Conservation (phyloP, 1,140 invertebrate species). For the Argopecten irradians region DNA sequence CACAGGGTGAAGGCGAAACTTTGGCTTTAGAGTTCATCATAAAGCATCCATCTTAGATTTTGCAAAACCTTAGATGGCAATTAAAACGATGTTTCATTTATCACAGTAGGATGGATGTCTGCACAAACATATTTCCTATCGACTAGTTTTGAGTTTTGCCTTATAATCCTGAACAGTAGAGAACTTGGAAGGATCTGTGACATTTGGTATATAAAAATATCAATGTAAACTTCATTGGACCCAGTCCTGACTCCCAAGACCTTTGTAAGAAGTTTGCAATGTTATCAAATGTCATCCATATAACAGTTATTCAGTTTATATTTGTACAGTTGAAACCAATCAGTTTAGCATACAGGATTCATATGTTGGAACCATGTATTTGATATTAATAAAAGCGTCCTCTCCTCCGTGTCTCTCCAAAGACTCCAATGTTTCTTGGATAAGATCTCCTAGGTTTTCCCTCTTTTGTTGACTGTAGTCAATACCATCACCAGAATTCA, state of each 20-base stretch:
- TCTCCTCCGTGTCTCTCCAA: constrained; percentile 92
- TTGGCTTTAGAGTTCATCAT: not conserved
- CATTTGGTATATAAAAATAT: not conserved
- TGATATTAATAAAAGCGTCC: constrained; percentile 97
- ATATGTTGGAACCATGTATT: constrained; percentile 97
- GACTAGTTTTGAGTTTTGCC: not conserved
- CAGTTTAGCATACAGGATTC: constrained; percentile 93
- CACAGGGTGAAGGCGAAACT: not conserved
- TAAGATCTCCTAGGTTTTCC: constrained; percentile 89
- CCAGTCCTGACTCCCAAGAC: not conserved
- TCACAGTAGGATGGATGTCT: not conserved
- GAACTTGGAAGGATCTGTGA: not conserved
- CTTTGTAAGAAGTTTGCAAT: not conserved
- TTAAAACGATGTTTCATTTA: not conserved
- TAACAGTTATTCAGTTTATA: not conserved
- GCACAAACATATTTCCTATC: not conserved
- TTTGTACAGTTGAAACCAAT: constrained; percentile 23
- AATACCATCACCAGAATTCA: constrained; percentile 85
- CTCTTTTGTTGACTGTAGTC: constrained; percentile 86
- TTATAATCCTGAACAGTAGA: not conserved
- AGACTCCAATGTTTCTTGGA: constrained; percentile 94
- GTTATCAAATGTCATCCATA: not conserved
- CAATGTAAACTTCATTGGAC: not conserved
- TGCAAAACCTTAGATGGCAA: not conserved
- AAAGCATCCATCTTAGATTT: not conserved